Evolutionary conservation across 2,113 vertebrate species (phyloP), one percentile per base, ranked within the genome.

Genomic region (Mormoops blainvillei): DNA sequence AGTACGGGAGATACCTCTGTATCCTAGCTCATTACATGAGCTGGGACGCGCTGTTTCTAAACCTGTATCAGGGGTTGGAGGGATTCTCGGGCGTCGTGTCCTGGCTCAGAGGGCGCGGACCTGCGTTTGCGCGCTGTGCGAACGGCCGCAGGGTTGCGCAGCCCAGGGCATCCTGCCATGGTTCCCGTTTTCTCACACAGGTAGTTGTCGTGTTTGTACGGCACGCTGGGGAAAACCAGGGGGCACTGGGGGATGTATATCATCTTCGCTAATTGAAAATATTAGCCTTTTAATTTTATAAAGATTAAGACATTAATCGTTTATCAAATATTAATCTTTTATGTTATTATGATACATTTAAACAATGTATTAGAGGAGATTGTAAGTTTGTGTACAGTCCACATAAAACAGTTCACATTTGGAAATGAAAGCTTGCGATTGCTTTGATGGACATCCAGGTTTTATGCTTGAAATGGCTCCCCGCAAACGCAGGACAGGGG

Each of bases 81-180:
- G 58, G 90, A 8, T 38, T 22, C 26, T 63, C 5, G 20, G 22
- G 28, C n/a, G n/a, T n/a, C 31, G 6, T 9, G 15, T 26, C 41
- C 18, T 2, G 7, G 2, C 41, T 70, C 19, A 2, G 74, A 61
- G 48, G 36, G 4, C 18, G 10, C 31, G 8, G 7, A 31, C 19
- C 15, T 10, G 15, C 12, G 5, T 26, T 20, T 3, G 10, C 24
- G 1, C 16, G 12, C 11, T 6, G 26, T 31, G 9, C 9, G 10
- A 0, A 61, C 1, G 33, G 33, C 5, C 3, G 5, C 1, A 0
- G 10, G 0, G 7, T 63, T 45, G 65, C 36, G 6, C 2, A 11
- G 54, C 12, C 6, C 45, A 70, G 41, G 22, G 13, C 4, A 11
- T 4, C n/a, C 19, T 14, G 2, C 6, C 7, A 0, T 7, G 36